A percentile compares a stretch with the other conserved stretches of the same genome.
Conservation (phyloP, 2,888 invertebrate species). For the Drosophila phalerata region DNA sequence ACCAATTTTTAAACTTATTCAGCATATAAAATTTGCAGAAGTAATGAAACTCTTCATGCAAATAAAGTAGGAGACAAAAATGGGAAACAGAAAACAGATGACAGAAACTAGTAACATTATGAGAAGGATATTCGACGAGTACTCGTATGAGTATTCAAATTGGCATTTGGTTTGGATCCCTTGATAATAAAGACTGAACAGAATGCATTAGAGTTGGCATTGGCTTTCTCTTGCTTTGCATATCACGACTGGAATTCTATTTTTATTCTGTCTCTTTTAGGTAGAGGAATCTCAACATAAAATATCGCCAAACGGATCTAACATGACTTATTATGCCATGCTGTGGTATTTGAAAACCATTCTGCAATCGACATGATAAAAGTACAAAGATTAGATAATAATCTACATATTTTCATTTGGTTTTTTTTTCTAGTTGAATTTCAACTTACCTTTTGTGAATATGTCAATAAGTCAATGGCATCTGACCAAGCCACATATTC, state of each 20-base stretch:
- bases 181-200: constrained; percentile 27
- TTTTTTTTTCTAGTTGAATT: constrained; percentile 8
- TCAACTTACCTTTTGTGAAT: constrained; percentile 34
- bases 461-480: constrained; percentile 47
- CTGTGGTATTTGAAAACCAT: constrained; percentile 13
- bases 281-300: constrained; percentile 8
- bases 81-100: neutral
- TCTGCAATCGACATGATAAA: constrained; percentile 40
- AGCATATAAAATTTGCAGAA: neutral
- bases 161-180: constrained; percentile 35
- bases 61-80: constrained; percentile 25
- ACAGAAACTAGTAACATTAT: constrained; percentile 24
- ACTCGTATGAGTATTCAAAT: constrained; percentile 43
- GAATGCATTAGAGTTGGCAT: constrained; percentile 40
- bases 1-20: neutral
- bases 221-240: constrained; percentile 39
- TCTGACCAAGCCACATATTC: constrained; percentile 52
- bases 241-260: neutral
- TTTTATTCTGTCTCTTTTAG: constrained; percentile 2
- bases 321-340: constrained; percentile 64
- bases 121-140: constrained; percentile 2
- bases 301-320: constrained; percentile 31
- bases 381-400: constrained; percentile 36
- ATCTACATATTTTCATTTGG: neutral
- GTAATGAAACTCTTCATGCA: constrained; percentile 42